Base-by-base conservation (phyloP, 2,888 invertebrate species). In the Chrysolina oricalcia region DNA sequence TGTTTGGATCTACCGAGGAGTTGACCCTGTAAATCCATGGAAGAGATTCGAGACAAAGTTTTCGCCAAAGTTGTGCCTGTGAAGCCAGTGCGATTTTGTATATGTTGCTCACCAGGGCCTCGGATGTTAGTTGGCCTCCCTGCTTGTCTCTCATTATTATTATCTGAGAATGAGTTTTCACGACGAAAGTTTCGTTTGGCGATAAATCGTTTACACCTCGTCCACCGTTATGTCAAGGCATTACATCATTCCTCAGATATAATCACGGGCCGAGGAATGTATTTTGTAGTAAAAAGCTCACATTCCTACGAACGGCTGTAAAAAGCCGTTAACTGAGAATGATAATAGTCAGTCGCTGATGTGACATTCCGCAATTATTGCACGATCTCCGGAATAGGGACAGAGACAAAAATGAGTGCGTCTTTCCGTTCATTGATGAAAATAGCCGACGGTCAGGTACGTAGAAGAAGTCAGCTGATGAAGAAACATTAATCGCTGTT, bases 281-380 rank as follows among this genome's bases (percentile, higher is more conserved):
- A 46, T 46, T 50, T 66, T 46, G 23, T 50, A 50, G 66, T 66
- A 66, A 66, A 66, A 66, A 66, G 66, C 50, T 40, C 21, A 46
- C 46, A 66, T 66, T 66, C 66, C 66, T 23, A 23, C 46, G 50
- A 17, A 23, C 46, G 50, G 27, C 48, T 27, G 43, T 46, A 66
- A 66, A 66, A 66, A 48, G 66, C 66, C 66, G 66, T 66, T 66
- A 66, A 43, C 66, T 46, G 27, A 48, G 46, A 48, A 66, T 66
- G 50, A 66, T 66, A 46, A 66, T 66, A 48, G 46, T 59, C 15
- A 48, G 46, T 59, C 59, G 59, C 27, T n/a, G n/a, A n/a, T 66
- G 27, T 23, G 66, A 66, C 50, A 66, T 66, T 66, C 66, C 50
- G 27, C 50, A 66, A 66, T 66, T 66, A 66, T 66, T 50, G 59